Evolutionary conservation across 2,113 vertebrate genomes (phyloP).

Genomic region (Potamarius usumacintae): DNA sequence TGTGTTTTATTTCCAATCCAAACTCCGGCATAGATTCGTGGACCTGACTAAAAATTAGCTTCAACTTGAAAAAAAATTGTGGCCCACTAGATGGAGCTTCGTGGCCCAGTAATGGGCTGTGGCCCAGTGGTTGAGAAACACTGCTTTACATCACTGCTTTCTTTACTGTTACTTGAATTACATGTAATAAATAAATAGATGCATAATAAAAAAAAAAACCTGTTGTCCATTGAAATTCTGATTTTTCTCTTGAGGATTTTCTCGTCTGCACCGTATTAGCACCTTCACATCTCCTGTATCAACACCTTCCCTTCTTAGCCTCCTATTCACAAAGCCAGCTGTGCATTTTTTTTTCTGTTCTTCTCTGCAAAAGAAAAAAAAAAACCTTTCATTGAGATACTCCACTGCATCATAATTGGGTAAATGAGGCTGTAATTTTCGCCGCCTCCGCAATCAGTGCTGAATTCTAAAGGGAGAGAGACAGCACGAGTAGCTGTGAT

Average conservation of each 20-base stretch:
- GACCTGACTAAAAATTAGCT: too few species aligned
- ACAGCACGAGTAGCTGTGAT: neutral
- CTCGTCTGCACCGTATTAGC: neutral
- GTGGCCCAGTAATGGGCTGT: too few species aligned
- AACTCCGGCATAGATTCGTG: too few species aligned
- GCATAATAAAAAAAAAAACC: neutral
- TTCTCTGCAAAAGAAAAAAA: neutral
- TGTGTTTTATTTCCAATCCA: too few species aligned
- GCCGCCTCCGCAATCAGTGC: slow-evolving; percentile 1
- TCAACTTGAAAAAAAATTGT: too few species aligned
- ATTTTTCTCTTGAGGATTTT: neutral
- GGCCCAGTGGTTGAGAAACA: too few species aligned
- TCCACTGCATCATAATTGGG: slow-evolving; percentile 7
- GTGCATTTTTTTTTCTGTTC: neutral
- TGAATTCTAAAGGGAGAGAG: slow-evolving; percentile 17
- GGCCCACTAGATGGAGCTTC: too few species aligned
- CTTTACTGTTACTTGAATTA: neutral
- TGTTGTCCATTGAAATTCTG: too few species aligned
- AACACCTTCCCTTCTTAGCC: neutral
- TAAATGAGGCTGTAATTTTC: slow-evolving; percentile 29
- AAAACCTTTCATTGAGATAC: neutral
- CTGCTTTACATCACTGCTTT: neutral
- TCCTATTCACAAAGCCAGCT: neutral
- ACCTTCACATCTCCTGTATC: neutral
- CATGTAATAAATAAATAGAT: neutral